A percentile compares a stretch with the other conserved stretches of the same genome.
phyloP scores from a whole-genome alignment of 2,113 vertebrate species.

The Bombycilla garrulus region DNA sequence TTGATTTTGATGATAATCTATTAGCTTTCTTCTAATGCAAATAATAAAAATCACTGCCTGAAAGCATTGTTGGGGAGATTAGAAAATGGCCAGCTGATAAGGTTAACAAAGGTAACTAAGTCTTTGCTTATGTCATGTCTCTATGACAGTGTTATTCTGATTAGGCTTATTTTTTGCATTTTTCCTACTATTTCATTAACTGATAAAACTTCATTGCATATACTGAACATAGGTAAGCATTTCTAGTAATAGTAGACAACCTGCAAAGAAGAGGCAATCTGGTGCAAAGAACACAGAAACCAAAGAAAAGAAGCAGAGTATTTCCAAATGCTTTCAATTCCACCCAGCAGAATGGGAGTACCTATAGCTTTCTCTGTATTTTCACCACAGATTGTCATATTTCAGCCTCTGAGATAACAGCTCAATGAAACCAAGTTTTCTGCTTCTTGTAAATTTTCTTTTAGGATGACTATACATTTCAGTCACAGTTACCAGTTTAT shows the following conservation, averaged over 20 bases:
- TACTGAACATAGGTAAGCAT: not conserved
- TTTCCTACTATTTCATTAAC: slow-evolving; percentile 7
- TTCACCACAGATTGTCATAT: slow-evolving; percentile 12
- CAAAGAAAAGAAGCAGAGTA: not conserved
- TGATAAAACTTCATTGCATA: not conserved
- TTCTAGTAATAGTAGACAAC: not conserved
- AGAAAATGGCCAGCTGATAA: not conserved
- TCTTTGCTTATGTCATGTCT: not conserved
- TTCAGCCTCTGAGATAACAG: not conserved
- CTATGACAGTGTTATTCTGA: not conserved
- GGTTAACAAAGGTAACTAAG: not conserved
- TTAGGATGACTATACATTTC: slow-evolving; percentile 44
- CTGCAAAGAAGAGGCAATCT: not conserved
- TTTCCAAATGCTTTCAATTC: slow-evolving; percentile 32
- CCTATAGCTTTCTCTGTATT: not conserved
- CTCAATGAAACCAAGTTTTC: slow-evolving; percentile 28
- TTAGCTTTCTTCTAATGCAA: not conserved
- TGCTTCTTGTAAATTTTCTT: slow-evolving; percentile 40
- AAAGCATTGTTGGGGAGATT: not conserved
- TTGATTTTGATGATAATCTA: not conserved
- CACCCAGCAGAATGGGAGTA: slow-evolving; percentile 5
- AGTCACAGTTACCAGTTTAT: slow-evolving; percentile 46
- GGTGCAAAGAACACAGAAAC: not conserved
- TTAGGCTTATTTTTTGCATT: slow-evolving; percentile 25
- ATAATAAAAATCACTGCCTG: not conserved